Base-by-base conservation (phyloP, 2,113 vertebrate genomes). In the Lepus europaeus region DNA sequence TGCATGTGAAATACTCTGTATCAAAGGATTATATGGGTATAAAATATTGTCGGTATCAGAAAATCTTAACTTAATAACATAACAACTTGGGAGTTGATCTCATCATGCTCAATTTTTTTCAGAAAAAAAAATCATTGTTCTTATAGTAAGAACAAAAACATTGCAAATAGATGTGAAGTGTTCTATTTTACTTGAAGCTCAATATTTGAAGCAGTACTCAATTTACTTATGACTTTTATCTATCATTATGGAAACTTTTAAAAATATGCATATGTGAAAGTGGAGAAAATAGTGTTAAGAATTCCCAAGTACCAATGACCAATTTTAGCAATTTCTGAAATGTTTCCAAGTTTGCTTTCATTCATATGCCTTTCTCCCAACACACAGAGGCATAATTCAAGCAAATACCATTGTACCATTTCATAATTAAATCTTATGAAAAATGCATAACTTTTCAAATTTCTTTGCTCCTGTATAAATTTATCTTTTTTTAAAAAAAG, bases 201-300 rank as follows among this genome's bases (percentile, higher is more conserved):
- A 77, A 22, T 36, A 86, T 77, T 84, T 83, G 85, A 77, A 95
- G 11, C 6, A 79, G 6, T 49, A 39, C 3, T 79, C 94, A 92
- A 84, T 64, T 74, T 85, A n/a, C n/a, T 93, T 77, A 53, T 89
- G 19, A 80, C 84, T 73, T 27, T 77, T 87, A 59, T 91, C 93
- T 83, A 87, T 70, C 63, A 45, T 74, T 92, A 74, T 69, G 29
- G 49, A 87, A 72, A 16, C 68, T 74, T 59, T 11, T 3, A 22
- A 78, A 51, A 69, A 63, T 9, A 22, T 23, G 25, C 29, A 63
- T 9, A 22, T 23, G 25, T n/a, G 56, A 59, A 93, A 89, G 9
- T n/a, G 23, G 39, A 70, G 14, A 82, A 5, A 89, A 79, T 8
- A 10, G 2, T 68, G 36, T 56, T 66, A 73, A 19, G 9, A 72